Conservation (phyloP, 2,113 vertebrate genomes). For the Pseudorhombus dupliciocellatus region DNA sequence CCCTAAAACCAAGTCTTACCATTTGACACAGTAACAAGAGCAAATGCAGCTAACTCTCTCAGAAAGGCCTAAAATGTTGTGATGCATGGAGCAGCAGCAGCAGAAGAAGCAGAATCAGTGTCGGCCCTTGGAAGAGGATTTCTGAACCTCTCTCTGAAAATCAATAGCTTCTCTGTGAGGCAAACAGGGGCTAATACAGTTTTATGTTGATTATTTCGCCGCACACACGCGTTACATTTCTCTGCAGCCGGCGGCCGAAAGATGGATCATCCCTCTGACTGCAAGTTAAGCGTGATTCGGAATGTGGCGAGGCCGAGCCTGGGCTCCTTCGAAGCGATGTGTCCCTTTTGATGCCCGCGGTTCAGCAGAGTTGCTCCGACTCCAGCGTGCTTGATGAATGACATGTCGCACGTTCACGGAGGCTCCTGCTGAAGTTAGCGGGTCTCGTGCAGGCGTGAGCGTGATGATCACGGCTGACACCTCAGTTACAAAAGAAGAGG, state of each 20-base stretch:
- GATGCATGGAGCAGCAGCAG: slow-evolving; percentile 50
- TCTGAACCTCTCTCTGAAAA: slow-evolving; percentile 77
- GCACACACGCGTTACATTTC: slow-evolving; percentile 75
- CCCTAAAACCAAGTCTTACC: too few species aligned
- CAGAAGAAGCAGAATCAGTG: slow-evolving; percentile 67
- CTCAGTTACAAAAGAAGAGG: slow-evolving; percentile 3
- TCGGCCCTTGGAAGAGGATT: slow-evolving; percentile 60
- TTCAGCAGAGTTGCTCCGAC: slow-evolving; percentile 33
- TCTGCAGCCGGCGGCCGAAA: slow-evolving; percentile 60
- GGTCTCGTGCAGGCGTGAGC: slow-evolving; percentile 1
- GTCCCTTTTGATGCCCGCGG: slow-evolving; percentile 42
- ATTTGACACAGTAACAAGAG: slow-evolving; percentile 1
- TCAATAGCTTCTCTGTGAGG: slow-evolving; percentile 78
- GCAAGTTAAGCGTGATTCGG: slow-evolving; percentile 77
- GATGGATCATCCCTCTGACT: slow-evolving; percentile 73
- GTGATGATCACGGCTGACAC: slow-evolving; percentile 7
- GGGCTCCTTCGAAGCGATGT: slow-evolving; percentile 46
- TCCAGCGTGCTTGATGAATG: background rate
- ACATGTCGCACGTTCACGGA: background rate
- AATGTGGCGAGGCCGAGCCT: slow-evolving; percentile 59
- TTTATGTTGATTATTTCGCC: slow-evolving; percentile 79
- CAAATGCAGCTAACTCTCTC: slow-evolving; percentile 19
- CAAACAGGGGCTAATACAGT: slow-evolving; percentile 79
- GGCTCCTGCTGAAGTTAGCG: background rate
- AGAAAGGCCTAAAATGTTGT: slow-evolving; percentile 55